A percentile compares a stretch with the other conserved stretches of the same genome.
Conservation (phyloP, 1,140 invertebrate genomes). For the Magallana gigas region DNA sequence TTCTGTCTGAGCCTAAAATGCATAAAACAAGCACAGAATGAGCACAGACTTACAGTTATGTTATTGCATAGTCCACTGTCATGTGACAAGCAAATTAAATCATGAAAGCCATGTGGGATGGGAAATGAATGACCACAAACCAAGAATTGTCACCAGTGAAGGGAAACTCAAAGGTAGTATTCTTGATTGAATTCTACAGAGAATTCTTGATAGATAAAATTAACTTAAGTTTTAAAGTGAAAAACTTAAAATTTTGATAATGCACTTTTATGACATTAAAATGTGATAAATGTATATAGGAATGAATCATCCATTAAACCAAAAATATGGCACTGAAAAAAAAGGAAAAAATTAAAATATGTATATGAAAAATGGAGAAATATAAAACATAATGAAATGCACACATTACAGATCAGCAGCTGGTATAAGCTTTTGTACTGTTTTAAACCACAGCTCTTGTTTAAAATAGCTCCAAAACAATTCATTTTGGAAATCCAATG, state of each 20-base stretch:
- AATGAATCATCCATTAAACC: not conserved
- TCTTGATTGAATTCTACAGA: too few species aligned
- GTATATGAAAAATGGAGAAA: slow-evolving; percentile 24
- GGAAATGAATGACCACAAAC: not conserved
- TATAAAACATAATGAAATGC: slow-evolving; percentile 33
- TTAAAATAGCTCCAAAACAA: slow-evolving; percentile 6
- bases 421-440: slow-evolving; percentile 21
- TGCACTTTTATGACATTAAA: too few species aligned
- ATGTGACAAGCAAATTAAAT: slow-evolving; percentile 8
- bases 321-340: slow-evolving; percentile 13
- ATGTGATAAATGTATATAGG: not conserved
- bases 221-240: too few species aligned
- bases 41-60: slow-evolving; percentile 6
- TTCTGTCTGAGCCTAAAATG: slow-evolving; percentile 74
- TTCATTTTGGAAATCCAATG: not conserved
- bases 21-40: slow-evolving; percentile 60
- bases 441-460: not conserved
- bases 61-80: not conserved
- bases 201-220: too few species aligned
- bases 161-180: not conserved
- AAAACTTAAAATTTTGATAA: too few species aligned
- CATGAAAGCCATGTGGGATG: slow-evolving; percentile 29
- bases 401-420: slow-evolving; percentile 20
- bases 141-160: not conserved
- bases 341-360: slow-evolving; percentile 12